Evolutionary conservation across 1,140 invertebrate genomes (phyloP), one percentile per base, ranked within the genome.

Genomic region (Leguminivora glycinivorella): DNA sequence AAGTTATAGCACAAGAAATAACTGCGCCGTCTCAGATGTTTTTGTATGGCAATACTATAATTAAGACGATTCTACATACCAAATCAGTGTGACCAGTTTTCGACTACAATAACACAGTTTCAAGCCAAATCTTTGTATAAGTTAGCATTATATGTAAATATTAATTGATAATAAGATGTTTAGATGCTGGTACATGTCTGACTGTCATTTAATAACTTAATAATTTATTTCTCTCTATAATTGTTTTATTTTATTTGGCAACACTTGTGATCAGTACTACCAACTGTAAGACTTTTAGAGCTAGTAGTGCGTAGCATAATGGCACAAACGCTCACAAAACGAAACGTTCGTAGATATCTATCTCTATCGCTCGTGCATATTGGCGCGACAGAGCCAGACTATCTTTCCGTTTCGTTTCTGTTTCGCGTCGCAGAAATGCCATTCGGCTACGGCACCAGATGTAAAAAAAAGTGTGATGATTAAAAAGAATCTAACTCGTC

Each of bases 11-110:
- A 38, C 34, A 17, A 47, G 17, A 14, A 47, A 47, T 0, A 9
- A 52, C 17, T 52, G 47, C 47, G 19, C 47, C 9, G 47, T 7
- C 47, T 52, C 47, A 52, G 47, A 52, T 22, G 22, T 52, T 52
- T 52, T 52, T 52, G 47, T 52, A 52, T 52, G 47, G 47, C 47
- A 52, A 52, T 52, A 22, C 47, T 52, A 52, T 52, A 52, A 52
- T 52, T 52, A 52, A 52, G 47, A 22, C 47, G 47, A 52, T 52
- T 22, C 47, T 52, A 22, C 47, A 52, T 86, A 89, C 87, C 87
- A 89, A 89, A 89, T 82, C 75, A 75, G 74, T 83, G 80, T 80
- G 82, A 84, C 81, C 86, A 88, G 84, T 87, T 81, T 79, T 74
- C 47, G 47, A 52, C 5, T 52, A 52, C 47, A 52, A 69, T 24